Conservation (phyloP, 2,113 vertebrate species). For the Etheostoma cragini region DNA sequence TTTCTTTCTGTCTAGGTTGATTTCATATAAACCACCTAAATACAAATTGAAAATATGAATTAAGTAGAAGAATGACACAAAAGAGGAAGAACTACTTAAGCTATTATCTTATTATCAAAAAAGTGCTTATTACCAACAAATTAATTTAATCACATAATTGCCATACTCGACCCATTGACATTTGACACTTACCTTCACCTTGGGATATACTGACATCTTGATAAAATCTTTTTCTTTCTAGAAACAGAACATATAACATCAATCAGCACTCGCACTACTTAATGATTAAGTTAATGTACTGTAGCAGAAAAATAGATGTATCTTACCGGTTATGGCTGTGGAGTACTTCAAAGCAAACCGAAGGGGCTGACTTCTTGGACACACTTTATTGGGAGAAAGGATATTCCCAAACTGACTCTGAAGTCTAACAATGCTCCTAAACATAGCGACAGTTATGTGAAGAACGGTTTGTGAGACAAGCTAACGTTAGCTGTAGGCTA, state of each 20-base stretch:
- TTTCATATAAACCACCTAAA: conserved; percentile 91
- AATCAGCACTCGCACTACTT: neutral
- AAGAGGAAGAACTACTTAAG: neutral
- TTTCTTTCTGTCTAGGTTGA: conserved; percentile 94
- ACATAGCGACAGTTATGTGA: conserved; percentile 55
- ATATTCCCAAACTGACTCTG: conserved; percentile 31
- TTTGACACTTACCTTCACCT: conserved; percentile 87
- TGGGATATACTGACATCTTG: conserved; percentile 94
- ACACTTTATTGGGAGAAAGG: conserved; percentile 31
- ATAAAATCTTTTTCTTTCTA: conserved; percentile 95
- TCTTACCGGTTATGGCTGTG: conserved; percentile 70
- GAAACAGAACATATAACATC: conserved; percentile 19
- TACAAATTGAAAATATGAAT: neutral
- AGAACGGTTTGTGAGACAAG: neutral
- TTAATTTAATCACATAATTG: neutral
- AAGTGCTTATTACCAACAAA: neutral
- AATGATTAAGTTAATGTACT: neutral
- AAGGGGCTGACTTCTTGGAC: conserved; percentile 21
- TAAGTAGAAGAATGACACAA: neutral
- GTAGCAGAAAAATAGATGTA: neutral
- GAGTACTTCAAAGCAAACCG: conserved; percentile 55
- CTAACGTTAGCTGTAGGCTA: conserved; percentile 17
- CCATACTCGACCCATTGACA: neutral
- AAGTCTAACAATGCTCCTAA: conserved; percentile 63
- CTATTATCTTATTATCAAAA: neutral